Evolutionary conservation across 1,140 invertebrate species (phyloP), one percentile per base, ranked within the genome.

Genomic region (Cotesia vestalis): DNA sequence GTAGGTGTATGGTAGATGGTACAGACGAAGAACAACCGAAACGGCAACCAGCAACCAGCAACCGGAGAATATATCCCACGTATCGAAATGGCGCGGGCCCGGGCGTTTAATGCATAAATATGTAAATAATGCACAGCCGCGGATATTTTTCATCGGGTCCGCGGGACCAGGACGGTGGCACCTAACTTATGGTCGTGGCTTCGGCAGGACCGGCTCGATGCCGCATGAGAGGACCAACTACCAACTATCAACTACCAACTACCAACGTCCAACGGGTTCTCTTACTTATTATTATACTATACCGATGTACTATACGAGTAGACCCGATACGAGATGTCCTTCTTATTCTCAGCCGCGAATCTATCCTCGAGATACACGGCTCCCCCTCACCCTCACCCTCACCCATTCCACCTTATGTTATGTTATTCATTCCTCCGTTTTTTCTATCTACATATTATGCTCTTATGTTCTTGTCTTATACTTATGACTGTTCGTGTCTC

Each of bases 61-160:
- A 74, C 75, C 68, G 77, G 74, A 73, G 72, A 70, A 76, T 78
- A 76, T 78, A 71, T 77, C 66, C 61, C 75, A 71, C 52, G 75
- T 69, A 69, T 74, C 40, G 70, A 35, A 57, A 68, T 73, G 71
- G 71, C 66, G 64, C 59, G 63, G 69, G 70, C 60, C 67, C 72
- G 75, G 74, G 69, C 79, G 76, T 77, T 82, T 83, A 82, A 83
- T 82, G 80, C 78, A 84, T 84, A 83, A 83, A 84, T 84, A 84
- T 83, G 81, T 83, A 84, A 84, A 83, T 83, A 83, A 83, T 79
- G 81, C 77, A 75, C 77, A 66, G 78, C 75, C 71, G 72, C 71
- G 78, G 72, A 75, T 81, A 82, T 83, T 80, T 83, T 76, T 82
- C 81, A 80, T 83, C 77, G 78, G 72, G 69, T 75, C 76, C 71